Conservation (phyloP, 37 sponge, comb jelly and placozoan species). For the Halisarca cf. caerulea region DNA sequence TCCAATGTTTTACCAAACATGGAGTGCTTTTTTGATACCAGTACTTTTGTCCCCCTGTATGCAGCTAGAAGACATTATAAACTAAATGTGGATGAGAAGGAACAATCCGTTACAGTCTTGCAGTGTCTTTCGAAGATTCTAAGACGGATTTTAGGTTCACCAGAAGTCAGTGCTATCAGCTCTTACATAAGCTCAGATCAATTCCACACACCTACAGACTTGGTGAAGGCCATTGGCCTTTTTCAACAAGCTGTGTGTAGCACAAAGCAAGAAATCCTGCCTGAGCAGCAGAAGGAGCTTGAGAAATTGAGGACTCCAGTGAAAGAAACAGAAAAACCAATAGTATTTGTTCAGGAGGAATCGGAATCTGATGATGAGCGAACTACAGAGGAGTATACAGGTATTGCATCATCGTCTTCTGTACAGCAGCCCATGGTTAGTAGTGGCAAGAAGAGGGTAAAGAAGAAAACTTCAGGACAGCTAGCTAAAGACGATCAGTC, state of each 20-base stretch:
- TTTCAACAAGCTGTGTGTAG: neutral
- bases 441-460: neutral
- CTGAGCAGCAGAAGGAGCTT: neutral
- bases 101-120: neutral
- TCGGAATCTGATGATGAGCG: neutral
- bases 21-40: constrained; percentile 11
- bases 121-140: neutral
- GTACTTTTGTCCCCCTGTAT: constrained; percentile 4
- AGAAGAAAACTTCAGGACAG: neutral
- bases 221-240: neutral
- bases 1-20: neutral
- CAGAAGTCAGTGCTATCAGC: neutral
- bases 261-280: neutral
- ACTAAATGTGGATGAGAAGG: no score
- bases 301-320: neutral
- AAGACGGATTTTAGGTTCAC: neutral
- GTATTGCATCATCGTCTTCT: neutral
- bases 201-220: no score
- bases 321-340: no score
- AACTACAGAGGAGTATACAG: neutral
- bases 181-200: neutral
- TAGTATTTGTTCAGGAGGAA: neutral
- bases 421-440: neutral
- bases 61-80: neutral
- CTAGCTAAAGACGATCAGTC: neutral